A percentile compares a stretch with the other conserved stretches of the same genome.
phyloP scores from a whole-genome alignment of 2,113 vertebrate genomes.

The Callithrix jacchus region DNA sequence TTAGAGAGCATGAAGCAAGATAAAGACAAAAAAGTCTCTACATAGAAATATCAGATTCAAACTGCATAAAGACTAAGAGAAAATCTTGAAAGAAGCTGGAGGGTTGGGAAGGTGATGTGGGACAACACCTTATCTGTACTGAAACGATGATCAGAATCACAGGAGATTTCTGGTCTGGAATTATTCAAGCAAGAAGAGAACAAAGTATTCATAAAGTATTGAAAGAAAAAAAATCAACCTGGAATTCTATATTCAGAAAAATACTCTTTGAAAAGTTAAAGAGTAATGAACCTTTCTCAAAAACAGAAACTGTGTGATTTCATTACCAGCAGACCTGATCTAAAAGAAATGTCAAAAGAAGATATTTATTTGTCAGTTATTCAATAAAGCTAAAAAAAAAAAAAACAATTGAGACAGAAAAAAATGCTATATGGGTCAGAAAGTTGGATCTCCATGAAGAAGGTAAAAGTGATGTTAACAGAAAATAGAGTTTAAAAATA shows the following conservation, averaged over 20 bases:
- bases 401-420: neutral
- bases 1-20: neutral
- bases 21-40: neutral
- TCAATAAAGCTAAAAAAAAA: neutral
- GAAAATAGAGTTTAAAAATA: neutral
- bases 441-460: neutral
- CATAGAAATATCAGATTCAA: neutral
- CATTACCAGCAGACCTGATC: too few relatives aligned
- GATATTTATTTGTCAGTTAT: neutral
- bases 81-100: neutral
- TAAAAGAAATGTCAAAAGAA: too few relatives aligned
- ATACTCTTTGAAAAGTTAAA: neutral
- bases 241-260: neutral
- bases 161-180: neutral
- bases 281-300: neutral
- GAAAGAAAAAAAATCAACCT: neutral
- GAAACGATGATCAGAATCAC: neutral
- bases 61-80: neutral
- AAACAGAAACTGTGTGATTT: neutral
- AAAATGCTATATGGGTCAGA: neutral
- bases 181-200: neutral
- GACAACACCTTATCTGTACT: neutral
- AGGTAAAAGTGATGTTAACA: neutral
- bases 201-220: neutral
- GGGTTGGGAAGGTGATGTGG: neutral